phyloP scores from a whole-genome alignment of 2,888 invertebrate species.

The Thymelicus acteon region DNA sequence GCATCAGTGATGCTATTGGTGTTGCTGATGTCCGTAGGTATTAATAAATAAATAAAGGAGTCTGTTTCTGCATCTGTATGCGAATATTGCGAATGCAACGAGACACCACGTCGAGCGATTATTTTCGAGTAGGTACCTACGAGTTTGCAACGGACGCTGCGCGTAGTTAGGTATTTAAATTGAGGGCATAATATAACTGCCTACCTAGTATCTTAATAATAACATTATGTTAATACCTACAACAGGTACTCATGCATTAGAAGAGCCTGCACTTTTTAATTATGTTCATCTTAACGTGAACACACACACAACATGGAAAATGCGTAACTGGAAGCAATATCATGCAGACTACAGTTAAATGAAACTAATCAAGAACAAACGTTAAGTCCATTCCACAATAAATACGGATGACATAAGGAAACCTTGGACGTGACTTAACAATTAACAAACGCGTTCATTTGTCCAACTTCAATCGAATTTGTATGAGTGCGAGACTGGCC shows the following conservation, averaged over 20 bases:
- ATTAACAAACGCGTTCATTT: conserved; percentile 1
- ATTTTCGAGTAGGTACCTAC: background rate
- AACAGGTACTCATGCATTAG: conserved; percentile 15
- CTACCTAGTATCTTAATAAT: conserved; percentile 22
- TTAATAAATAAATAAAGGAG: background rate
- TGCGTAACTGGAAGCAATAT: background rate
- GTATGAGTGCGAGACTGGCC: conserved; percentile 6
- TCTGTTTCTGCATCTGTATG: no score
- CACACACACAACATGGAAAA: no score
- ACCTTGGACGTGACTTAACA: conserved; percentile 9
- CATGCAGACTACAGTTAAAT: background rate
- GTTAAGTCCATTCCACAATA: conserved; percentile 1
- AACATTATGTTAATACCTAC: conserved; percentile 18
- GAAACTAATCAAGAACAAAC: conserved; percentile 7
- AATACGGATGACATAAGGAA: conserved; percentile 24
- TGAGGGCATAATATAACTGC: conserved; percentile 20
- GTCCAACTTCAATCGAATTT: conserved; percentile 5
- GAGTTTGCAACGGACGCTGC: conserved; percentile 14
- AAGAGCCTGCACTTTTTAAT: background rate
- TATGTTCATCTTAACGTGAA: no score
- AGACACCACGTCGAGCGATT: background rate
- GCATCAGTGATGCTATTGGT: no score
- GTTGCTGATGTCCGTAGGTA: background rate
- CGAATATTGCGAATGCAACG: background rate
- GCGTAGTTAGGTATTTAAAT: conserved; percentile 11